A percentile compares a stretch with the other conserved stretches of the same genome.
Conservation (phyloP, 2,888 invertebrate species). For the Mylabris sibirica region DNA sequence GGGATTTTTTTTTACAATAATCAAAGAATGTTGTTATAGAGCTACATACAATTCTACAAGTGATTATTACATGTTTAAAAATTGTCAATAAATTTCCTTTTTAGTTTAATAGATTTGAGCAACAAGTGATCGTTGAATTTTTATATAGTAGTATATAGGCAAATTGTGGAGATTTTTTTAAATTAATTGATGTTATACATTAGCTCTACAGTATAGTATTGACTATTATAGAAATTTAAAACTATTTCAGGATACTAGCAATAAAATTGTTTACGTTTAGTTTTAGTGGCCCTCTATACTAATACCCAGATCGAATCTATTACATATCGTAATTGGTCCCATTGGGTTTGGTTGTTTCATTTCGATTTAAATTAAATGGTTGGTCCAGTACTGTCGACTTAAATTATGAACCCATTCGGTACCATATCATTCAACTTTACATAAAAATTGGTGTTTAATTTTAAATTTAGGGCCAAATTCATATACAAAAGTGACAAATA, state of each 20-base stretch:
- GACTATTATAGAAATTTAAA: no score
- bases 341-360: background rate
- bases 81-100: background rate
- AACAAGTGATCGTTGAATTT: conserved; percentile 31
- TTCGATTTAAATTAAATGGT: background rate
- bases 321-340: background rate
- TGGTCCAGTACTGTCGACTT: background rate
- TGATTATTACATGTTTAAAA: background rate
- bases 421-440: background rate
- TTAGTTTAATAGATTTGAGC: conserved; percentile 24
- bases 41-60: background rate
- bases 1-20: background rate
- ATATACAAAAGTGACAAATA: background rate
- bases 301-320: background rate
- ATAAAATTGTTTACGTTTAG: background rate
- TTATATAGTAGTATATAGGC: conserved; percentile 24
- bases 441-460: background rate
- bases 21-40: background rate
- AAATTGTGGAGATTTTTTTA: conserved; percentile 20
- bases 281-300: background rate
- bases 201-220: background rate
- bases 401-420: background rate
- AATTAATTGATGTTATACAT: background rate
- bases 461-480: background rate
- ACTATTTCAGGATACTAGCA: background rate